Evolutionary conservation across 2,888 invertebrate genomes (phyloP).

Genomic region (Caenorhabditis angaria): DNA sequence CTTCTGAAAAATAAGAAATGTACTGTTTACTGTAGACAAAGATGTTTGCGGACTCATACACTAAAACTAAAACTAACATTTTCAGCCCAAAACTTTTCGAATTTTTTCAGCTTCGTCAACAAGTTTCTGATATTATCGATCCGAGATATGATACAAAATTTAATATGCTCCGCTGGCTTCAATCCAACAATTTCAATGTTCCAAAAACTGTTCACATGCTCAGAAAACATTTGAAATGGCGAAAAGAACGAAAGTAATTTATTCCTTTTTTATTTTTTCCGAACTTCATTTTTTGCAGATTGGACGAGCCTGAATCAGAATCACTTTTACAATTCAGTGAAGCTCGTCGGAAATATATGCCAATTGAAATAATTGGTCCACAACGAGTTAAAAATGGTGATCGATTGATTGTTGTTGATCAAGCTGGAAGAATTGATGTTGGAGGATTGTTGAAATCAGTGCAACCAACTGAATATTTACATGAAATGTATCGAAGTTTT

Average conservation of each 20-base stretch:
- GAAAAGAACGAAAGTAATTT: slow-evolving; percentile 44
- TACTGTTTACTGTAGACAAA: no score
- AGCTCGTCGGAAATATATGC: slow-evolving; percentile 42
- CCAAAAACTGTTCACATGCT: slow-evolving; percentile 47
- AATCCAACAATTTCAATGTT: slow-evolving; percentile 48
- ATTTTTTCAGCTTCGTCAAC: slow-evolving; percentile 34
- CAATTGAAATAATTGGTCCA: slow-evolving; percentile 51
- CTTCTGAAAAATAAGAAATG: no score
- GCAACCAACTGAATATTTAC: slow-evolving; percentile 60
- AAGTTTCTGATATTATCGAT: slow-evolving; percentile 45
- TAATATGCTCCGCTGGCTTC: slow-evolving; percentile 59
- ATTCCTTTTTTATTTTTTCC: slow-evolving; percentile 17
- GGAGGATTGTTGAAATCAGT: slow-evolving; percentile 55
- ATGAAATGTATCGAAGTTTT: slow-evolving; percentile 51
- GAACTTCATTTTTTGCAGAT: slow-evolving; percentile 22
- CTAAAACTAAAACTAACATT: no score
- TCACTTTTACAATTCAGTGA: slow-evolving; percentile 35
- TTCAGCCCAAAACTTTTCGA: neutral
- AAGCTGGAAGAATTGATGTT: slow-evolving; percentile 53
- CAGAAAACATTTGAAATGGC: slow-evolving; percentile 56
- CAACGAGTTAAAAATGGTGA: slow-evolving; percentile 43
- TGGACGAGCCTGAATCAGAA: slow-evolving; percentile 33
- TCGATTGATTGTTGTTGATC: slow-evolving; percentile 53
- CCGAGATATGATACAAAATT: slow-evolving; percentile 54
- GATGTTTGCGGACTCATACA: no score